Evolutionary conservation across 2,113 vertebrate genomes (phyloP).

Genomic region (Lota lota): DNA sequence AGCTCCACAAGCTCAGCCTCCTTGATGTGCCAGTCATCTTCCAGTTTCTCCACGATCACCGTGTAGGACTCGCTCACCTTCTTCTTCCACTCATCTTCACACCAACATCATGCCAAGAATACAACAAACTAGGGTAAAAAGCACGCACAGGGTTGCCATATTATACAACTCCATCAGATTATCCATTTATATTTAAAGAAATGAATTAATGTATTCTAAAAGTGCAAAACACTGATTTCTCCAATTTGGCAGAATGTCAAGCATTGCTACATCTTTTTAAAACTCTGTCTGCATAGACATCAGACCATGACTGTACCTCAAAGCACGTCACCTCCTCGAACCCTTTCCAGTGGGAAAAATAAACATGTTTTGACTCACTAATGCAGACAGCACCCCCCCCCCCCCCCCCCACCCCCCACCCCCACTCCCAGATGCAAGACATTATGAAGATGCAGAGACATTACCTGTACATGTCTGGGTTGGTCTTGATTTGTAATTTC

Average conservation of each 20-base stretch:
- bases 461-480: slow-evolving; percentile 96
- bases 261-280: too few species aligned
- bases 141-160: not conserved
- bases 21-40: slow-evolving; percentile 86
- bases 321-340: not conserved
- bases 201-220: not conserved
- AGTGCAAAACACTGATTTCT: not conserved
- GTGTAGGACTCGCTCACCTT: slow-evolving; percentile 91
- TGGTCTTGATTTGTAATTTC: slow-evolving; percentile 97
- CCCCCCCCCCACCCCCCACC: not conserved
- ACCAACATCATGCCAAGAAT: not conserved
- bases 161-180: not conserved
- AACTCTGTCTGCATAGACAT: not conserved
- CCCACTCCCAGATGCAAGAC: not conserved
- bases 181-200: not conserved
- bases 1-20: slow-evolving; percentile 83
- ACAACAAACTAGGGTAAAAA: too few species aligned
- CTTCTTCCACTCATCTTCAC: slow-evolving; percentile 95
- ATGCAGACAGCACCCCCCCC: too few species aligned
- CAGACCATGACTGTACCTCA: not conserved
- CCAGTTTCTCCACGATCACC: slow-evolving; percentile 80
- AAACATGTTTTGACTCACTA: not conserved
- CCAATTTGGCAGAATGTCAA: not conserved
- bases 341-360: not conserved
- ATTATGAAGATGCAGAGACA: slow-evolving; percentile 8